Conservation (phyloP, 2,797 vertebrate species). For the Rhinatrema bivittatum region DNA sequence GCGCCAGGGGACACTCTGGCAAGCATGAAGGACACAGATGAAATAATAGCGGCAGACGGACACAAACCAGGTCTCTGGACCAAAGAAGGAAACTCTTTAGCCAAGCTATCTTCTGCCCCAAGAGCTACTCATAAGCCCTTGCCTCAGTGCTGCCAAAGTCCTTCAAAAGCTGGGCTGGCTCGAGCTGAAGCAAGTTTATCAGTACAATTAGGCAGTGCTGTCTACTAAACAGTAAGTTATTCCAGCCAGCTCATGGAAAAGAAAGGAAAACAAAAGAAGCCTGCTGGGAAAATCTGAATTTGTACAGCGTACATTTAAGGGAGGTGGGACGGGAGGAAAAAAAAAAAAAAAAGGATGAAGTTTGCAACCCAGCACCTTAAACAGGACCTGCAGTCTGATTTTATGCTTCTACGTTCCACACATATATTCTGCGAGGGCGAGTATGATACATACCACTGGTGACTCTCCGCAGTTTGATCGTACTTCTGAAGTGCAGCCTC, state of each 20-base stretch:
- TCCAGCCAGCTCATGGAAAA: background rate
- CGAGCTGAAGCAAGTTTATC: background rate
- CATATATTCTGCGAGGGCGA: background rate
- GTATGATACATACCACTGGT: conserved; percentile 82
- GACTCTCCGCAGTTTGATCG: conserved; percentile 67
- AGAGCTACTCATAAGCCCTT: too few species aligned
- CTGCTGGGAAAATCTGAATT: background rate
- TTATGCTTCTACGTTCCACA: background rate
- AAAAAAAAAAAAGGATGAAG: too few species aligned
- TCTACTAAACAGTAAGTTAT: background rate
- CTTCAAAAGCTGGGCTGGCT: rapidly evolving
- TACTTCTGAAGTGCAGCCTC: conserved; percentile 69
- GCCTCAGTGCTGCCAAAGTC: background rate
- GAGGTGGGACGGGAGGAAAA: too few species aligned
- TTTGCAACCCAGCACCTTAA: background rate
- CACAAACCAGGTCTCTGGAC: too few species aligned
- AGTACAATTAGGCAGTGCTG: background rate
- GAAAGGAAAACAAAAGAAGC: background rate
- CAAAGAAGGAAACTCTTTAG: too few species aligned
- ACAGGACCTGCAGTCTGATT: background rate
- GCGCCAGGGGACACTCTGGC: too few species aligned
- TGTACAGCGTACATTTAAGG: rapidly evolving
- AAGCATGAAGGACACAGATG: too few species aligned
- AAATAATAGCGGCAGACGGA: too few species aligned
- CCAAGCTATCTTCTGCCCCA: too few species aligned